Evolutionary conservation across 2,797 vertebrate species (phyloP), one percentile per base, ranked within the genome.

Genomic region (Bradypodion ventrale): DNA sequence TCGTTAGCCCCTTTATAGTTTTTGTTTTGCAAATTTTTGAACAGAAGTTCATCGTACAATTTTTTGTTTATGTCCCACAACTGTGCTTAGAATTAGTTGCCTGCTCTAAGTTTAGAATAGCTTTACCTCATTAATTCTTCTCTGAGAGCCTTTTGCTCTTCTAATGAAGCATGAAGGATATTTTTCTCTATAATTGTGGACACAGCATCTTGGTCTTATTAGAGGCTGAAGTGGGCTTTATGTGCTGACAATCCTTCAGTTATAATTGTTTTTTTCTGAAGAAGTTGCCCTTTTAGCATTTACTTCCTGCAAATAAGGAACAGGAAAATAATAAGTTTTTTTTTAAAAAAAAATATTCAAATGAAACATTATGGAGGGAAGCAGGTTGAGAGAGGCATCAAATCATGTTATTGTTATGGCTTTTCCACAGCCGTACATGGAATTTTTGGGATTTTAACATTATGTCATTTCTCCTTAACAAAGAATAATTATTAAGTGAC

Each of bases 151-250:
- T 84, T 66, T 84, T 84, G 78, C 25, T 81, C 59, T 77, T 81
- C 66, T 77, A 65, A 80, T 68, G 35, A 65, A 77, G 46, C 68
- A 78, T 87, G 68, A 77, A 87, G 75, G 75, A 60, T 23, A 4
- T 73, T 81, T 84, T 65, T 66, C 46, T 72, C 62, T 19, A 16
- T 68, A 60, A 35, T 40, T 73, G 73, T 77, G 83, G 78, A 84
- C 44, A 87, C 60, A 78, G 37, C 46, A 72, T 73, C 78, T 81
- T 70, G 60, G 75, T 74, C 83, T 82, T 87, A 46, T 82, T 84
- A 77, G 25, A 81, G 56, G 42, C 16, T 78, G 19, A 87, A 87
- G 90, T 87, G 78, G 40, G 72, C 87, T 91, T 92, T 82, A 88
- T 80, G 81, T 83, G 70, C 74, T 88, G 60, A 32, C 44, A 82